Percentiles rank a stretch among this genome's conserved stretches.
These are phyloP conservation scores for Phymastichus coffea DNA, from an alignment of 1,140 invertebrate genomes.

Conservation along the genomic window DNA sequence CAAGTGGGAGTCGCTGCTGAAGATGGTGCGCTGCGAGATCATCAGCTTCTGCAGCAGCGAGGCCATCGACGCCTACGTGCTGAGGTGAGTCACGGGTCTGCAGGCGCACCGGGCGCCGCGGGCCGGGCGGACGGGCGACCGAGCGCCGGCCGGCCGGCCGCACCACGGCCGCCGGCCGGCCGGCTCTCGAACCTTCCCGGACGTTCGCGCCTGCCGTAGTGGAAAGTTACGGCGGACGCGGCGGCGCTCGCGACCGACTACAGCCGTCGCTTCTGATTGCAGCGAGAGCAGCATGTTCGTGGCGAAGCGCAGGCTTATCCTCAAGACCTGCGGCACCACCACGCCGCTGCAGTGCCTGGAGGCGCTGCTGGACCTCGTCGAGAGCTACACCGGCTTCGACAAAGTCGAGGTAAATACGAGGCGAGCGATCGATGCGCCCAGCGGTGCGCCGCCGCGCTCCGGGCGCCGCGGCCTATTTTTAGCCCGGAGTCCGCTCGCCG, in stretches of 20 bases:
- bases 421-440: neutral
- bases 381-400: slow-evolving; percentile 82
- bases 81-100: slow-evolving; percentile 93
- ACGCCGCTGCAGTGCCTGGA: slow-evolving; percentile 92
- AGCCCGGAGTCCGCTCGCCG: too few relatives aligned
- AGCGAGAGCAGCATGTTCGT: slow-evolving; percentile 99
- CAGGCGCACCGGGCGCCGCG: too few relatives aligned
- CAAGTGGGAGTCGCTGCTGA: slow-evolving; percentile 83
- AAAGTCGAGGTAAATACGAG: slow-evolving; percentile 63
- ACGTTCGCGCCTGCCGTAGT: too few relatives aligned
- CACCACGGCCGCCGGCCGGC: too few relatives aligned
- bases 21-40: slow-evolving; percentile 93
- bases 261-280: too few relatives aligned
- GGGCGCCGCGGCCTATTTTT: too few relatives aligned
- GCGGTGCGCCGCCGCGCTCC: too few relatives aligned
- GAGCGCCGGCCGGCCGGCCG: too few relatives aligned
- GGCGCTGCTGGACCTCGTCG: slow-evolving; percentile 80
- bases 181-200: too few relatives aligned
- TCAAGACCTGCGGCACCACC: slow-evolving; percentile 98
- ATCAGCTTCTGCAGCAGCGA: slow-evolving; percentile 89
- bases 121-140: too few relatives aligned
- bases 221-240: slow-evolving; percentile 20
- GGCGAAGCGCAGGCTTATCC: slow-evolving; percentile 86
- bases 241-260: too few relatives aligned
- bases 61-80: slow-evolving; percentile 91